Evolutionary conservation across 2,888 invertebrate species (phyloP), one percentile per base, ranked within the genome.

Genomic region (Hyppa rectilinea): DNA sequence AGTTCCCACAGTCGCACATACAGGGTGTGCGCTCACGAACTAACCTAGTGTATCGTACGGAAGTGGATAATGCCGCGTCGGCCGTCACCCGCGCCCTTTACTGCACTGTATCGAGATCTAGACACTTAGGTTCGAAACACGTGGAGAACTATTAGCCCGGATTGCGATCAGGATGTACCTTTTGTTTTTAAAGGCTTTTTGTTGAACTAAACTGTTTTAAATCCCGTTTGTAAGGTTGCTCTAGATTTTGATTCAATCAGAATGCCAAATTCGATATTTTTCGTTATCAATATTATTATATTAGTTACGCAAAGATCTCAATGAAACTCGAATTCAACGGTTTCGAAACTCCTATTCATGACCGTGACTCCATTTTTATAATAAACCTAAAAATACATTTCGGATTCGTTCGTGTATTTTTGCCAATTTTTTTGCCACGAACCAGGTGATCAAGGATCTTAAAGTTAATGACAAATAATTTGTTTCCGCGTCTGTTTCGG

Each of bases 1-100:
- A 87, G 92, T 95, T 95, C 95, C 95, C 95, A 95, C 95, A 95
- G 93, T 94, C 93, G 89, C 91, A 92, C 89, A 92, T 92, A 94
- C 92, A 92, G 94, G 93, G 93, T 94, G 94, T 90, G 92, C 90
- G 89, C 89, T 93, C 95, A 95, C 95, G 95, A 95, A 92, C 87
- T 94, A 93, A 93, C 93, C 94, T 89, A 92, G 91, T 92, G 90
- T 91, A 90, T 91, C 90, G 92, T 90, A 87, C 93, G 94, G 95
- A 95, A 94, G 94, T 94, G 90, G 88, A 93, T 92, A 93, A 94
- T 92, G 94, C 91, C 92, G 91, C 85, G 83, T 64, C 53, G 89
- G 85, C 89, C 90, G 94, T 94, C 95, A 94, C 95, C 95, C 94
- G 91, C 92, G 94, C 91, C 94, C 95, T 94, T 93, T 93, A 78